phyloP scores from a whole-genome alignment of 2,888 invertebrate genomes.

The Leptinotarsa haldemani region DNA sequence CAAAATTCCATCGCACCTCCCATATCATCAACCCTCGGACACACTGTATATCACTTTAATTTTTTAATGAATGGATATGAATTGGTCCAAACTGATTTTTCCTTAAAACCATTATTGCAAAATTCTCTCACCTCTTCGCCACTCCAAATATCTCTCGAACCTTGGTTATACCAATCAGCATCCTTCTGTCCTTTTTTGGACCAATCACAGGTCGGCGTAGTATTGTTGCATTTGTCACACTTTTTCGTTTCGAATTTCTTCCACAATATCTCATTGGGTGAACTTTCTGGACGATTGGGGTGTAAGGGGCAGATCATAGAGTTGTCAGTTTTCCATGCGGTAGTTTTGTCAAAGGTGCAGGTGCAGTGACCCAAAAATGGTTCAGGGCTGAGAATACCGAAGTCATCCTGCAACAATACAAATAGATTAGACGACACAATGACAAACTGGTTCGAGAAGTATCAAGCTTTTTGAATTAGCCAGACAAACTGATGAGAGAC shows the following conservation, averaged over 20 bases:
- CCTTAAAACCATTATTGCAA: not conserved
- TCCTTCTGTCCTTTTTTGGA: conserved; percentile 33
- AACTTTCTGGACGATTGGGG: conserved; percentile 39
- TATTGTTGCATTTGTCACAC: conserved; percentile 66
- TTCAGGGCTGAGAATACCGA: not conserved
- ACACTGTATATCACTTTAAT: no score
- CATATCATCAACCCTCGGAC: no score
- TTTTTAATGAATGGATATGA: no score
- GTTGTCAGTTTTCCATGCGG: conserved; percentile 30
- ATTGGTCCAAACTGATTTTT: no score
- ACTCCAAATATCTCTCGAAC: conserved; percentile 60
- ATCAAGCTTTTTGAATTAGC: no score
- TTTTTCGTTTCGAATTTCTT: conserved; percentile 54
- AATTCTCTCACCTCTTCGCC: conserved; percentile 58
- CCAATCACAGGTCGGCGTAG: conserved; percentile 52
- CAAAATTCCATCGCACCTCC: no score
- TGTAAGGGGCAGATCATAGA: conserved; percentile 32
- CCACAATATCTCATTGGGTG: conserved; percentile 55
- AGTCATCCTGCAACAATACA: no score
- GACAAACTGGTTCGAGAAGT: not conserved
- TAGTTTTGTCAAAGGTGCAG: conserved; percentile 30
- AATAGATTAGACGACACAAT: not conserved
- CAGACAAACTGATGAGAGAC: no score
- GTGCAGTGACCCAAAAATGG: conserved; percentile 25
- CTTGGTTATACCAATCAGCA: conserved; percentile 49